phyloP scores from a whole-genome alignment of 2,797 vertebrate species.

The Fringilla coelebs region DNA sequence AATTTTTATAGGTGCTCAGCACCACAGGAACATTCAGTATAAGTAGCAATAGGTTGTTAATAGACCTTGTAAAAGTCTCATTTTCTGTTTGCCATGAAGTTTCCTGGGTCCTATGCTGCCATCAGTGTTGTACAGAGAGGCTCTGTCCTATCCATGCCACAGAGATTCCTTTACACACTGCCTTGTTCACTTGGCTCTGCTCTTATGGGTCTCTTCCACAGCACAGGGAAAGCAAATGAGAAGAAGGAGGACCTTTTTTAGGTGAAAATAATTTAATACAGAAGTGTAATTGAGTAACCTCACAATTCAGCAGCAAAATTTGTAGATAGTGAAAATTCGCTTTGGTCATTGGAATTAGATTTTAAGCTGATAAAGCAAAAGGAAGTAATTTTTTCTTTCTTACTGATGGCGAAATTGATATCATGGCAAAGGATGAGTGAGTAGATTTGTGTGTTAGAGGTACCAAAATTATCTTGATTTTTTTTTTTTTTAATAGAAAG shows the following conservation, averaged over 20 bases:
- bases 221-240: background rate
- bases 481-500: background rate
- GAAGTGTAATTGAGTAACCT: background rate
- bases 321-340: background rate
- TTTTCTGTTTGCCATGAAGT: background rate
- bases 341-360: background rate
- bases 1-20: background rate
- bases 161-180: background rate
- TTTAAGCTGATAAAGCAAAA: background rate
- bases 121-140: background rate
- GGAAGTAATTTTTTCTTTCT: background rate
- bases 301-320: background rate
- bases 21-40: background rate
- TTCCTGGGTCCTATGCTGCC: background rate
- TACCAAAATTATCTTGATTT: background rate
- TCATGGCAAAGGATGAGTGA: background rate
- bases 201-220: background rate
- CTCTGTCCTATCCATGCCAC: fast-evolving
- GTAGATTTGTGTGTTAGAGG: background rate
- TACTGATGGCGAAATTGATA: background rate
- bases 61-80: background rate
- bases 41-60: background rate
- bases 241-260: background rate
- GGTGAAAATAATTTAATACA: background rate
- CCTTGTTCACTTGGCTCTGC: background rate